A percentile compares a stretch with the other conserved stretches of the same genome.
Evolutionary conservation across 2,797 vertebrate species (phyloP).

Genomic region (Scolopax bukidnonensis): DNA sequence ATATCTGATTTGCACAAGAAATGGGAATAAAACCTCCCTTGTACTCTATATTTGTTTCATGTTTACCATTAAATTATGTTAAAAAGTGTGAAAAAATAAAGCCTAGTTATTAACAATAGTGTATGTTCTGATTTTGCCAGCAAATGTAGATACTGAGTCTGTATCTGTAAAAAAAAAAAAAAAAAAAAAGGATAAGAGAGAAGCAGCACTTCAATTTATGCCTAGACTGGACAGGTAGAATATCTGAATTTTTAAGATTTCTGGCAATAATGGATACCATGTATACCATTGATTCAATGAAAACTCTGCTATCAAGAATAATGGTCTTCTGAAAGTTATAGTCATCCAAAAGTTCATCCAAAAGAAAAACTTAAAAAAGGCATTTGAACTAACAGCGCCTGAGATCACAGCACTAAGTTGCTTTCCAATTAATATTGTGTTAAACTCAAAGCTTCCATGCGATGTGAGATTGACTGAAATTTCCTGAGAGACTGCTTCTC

Average conservation of each 20-base stretch:
- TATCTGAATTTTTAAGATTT: background rate
- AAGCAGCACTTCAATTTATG: background rate
- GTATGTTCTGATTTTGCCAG: background rate
- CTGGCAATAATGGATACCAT: background rate
- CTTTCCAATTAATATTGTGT: background rate
- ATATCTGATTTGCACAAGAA: background rate
- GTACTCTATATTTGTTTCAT: background rate
- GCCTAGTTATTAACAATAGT: background rate
- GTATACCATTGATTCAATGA: no score
- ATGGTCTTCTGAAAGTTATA: background rate
- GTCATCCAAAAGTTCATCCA: background rate
- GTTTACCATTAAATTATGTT: background rate
- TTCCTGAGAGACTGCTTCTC: slow-evolving; percentile 32
- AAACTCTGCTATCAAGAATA: background rate
- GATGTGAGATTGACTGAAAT: slow-evolving; percentile 13
- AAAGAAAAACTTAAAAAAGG: background rate
- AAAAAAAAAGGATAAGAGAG: background rate
- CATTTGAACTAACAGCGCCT: background rate
- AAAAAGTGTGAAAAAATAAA: background rate
- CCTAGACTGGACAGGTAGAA: background rate
- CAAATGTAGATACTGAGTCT: background rate
- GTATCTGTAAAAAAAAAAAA: background rate
- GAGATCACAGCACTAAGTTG: background rate
- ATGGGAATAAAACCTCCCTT: background rate
- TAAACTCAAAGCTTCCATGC: slow-evolving; percentile 25